phyloP scores from a whole-genome alignment of 2,797 vertebrate genomes.

The Gobionotothen gibberifrons region DNA sequence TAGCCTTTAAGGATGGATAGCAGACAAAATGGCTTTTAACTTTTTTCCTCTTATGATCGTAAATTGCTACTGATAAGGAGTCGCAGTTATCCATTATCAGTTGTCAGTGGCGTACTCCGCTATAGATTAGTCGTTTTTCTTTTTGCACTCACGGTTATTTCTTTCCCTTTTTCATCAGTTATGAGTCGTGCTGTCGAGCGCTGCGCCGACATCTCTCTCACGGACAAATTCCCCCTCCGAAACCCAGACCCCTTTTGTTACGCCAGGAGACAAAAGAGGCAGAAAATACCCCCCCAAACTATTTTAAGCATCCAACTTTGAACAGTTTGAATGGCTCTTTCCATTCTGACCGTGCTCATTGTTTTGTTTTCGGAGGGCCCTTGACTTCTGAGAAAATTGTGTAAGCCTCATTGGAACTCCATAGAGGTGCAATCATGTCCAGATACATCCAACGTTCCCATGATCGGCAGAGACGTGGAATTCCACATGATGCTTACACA shows the following conservation, averaged over 20 bases:
- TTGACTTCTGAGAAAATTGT: conserved; percentile 62
- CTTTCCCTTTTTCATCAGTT: conserved; percentile 54
- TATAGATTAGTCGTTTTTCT: conserved; percentile 43
- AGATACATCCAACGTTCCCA: conserved; percentile 77
- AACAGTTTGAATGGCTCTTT: conserved; percentile 60
- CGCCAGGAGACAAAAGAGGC: conserved; percentile 57
- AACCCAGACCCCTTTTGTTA: conserved; percentile 47
- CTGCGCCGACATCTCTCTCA: conserved; percentile 53
- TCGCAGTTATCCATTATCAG: conserved; percentile 41
- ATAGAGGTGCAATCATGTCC: conserved; percentile 71
- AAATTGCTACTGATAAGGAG: conserved; percentile 85
- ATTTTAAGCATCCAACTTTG: conserved; percentile 65
- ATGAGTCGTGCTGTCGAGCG: conserved; percentile 57
- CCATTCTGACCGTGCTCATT: conserved; percentile 54
- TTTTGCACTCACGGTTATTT: conserved; percentile 68
- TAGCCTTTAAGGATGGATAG: conserved; percentile 42
- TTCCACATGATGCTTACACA: conserved; percentile 82
- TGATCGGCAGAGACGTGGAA: conserved; percentile 75
- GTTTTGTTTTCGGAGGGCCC: conserved; percentile 66
- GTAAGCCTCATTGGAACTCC: conserved; percentile 64
- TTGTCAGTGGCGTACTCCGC: conserved; percentile 38
- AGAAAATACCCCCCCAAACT: conserved; percentile 62
- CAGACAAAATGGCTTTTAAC: conserved; percentile 79
- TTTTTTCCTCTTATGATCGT: conserved; percentile 64
- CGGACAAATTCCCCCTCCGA: conserved; percentile 15